Conservation (phyloP, 2,888 invertebrate genomes). For the Oscheius sp. region DNA sequence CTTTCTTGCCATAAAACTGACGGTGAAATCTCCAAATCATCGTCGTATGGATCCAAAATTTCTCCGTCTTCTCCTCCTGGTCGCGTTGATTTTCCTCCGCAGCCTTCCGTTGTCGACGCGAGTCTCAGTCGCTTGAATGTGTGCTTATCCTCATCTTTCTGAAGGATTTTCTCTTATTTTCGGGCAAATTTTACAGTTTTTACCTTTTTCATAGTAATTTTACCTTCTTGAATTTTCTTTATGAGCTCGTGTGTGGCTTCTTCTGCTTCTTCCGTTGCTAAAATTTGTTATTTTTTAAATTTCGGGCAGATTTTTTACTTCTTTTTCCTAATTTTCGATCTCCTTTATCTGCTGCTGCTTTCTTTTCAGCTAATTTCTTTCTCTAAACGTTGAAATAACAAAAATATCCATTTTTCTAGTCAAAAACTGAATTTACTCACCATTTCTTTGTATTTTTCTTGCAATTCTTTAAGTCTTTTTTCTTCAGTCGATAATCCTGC, state of each 20-base stretch:
- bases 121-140: slow-evolving; percentile 45
- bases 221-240: slow-evolving; percentile 51
- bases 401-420: neutral
- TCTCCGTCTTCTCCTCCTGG: slow-evolving; percentile 20
- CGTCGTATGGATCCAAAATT: slow-evolving; percentile 24
- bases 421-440: slow-evolving; percentile 31
- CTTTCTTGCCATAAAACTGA: neutral
- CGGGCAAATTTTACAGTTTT: too few species aligned
- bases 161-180: neutral
- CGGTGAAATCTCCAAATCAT: neutral
- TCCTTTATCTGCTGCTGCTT: slow-evolving; percentile 14
- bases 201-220: slow-evolving; percentile 50
- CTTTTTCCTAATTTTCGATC: slow-evolving; percentile 17
- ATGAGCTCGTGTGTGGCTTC: slow-evolving; percentile 49
- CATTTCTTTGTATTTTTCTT: slow-evolving; percentile 48
- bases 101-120: slow-evolving; percentile 1
- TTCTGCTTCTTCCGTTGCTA: slow-evolving; percentile 45
- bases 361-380: slow-evolving; percentile 19
- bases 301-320: neutral
- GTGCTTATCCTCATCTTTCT: slow-evolving; percentile 43
- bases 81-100: neutral
- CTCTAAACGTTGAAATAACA: neutral
- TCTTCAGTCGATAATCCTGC: slow-evolving; percentile 54
- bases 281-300: neutral
- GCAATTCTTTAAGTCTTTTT: slow-evolving; percentile 52